Conservation (phyloP, 2,888 invertebrate genomes). For the Epirrhoe tristata region DNA sequence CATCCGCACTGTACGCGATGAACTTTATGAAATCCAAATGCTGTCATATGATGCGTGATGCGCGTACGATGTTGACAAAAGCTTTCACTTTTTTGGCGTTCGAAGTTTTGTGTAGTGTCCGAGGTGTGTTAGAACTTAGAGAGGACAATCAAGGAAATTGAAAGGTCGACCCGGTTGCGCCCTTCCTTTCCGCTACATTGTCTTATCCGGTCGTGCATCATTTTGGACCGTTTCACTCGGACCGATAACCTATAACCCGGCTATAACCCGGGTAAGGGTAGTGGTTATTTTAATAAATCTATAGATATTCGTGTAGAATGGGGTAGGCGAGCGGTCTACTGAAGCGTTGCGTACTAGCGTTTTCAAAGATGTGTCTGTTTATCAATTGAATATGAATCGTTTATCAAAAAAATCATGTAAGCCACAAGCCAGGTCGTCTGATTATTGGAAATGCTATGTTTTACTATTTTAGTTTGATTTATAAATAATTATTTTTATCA, state of each 20-base stretch:
- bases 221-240: conserved; percentile 59
- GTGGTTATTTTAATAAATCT: conserved; percentile 67
- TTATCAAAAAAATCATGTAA: too few species aligned
- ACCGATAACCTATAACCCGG: conserved; percentile 49
- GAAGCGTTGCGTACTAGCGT: background rate
- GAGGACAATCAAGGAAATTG: conserved; percentile 76
- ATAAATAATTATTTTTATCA: too few species aligned
- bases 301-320: conserved; percentile 41
- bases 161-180: conserved; percentile 71
- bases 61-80: too few species aligned
- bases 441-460: too few species aligned
- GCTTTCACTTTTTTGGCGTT: too few species aligned
- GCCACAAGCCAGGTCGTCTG: too few species aligned
- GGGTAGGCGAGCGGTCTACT: conserved; percentile 11
- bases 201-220: conserved; percentile 74
- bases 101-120: too few species aligned
- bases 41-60: too few species aligned
- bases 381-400: too few species aligned
- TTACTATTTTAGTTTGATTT: too few species aligned
- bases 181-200: conserved; percentile 73
- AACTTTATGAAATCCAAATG: too few species aligned
- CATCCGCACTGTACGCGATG: too few species aligned
- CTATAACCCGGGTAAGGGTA: conserved; percentile 42
- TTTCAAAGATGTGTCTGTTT: background rate
- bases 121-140: conserved; percentile 22